Conservation (phyloP, 2,888 invertebrate species). For the Heterodera filipjevi region DNA sequence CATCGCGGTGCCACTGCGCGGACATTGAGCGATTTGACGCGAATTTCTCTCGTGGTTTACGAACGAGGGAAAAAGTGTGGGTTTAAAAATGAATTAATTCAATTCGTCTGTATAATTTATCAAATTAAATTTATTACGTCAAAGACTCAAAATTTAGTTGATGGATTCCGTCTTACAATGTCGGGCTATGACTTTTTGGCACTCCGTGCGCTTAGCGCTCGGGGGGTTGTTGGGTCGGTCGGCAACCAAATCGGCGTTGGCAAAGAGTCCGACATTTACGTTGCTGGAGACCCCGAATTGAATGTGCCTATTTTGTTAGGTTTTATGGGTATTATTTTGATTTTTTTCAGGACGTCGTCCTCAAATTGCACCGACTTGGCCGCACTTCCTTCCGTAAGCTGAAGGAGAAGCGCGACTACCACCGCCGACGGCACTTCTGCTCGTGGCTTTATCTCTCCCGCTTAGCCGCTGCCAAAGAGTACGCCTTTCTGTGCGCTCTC, state of each 20-base stretch:
- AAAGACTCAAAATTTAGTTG: conserved; percentile 74
- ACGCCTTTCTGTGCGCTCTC: conserved; percentile 89
- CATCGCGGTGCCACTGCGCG: conserved; percentile 91
- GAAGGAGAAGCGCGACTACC: conserved; percentile 94
- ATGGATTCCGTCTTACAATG: conserved; percentile 93
- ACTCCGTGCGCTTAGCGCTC: conserved; percentile 81
- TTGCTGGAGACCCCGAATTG: conserved; percentile 60
- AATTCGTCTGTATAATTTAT: neutral
- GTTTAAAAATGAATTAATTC: conserved; percentile 1
- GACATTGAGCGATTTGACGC: conserved; percentile 83
- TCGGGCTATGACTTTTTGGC: conserved; percentile 95
- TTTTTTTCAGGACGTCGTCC: conserved; percentile 76
- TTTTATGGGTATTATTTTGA: conserved; percentile 69
- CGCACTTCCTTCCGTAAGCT: conserved; percentile 93
- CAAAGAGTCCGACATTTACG: conserved; percentile 79
- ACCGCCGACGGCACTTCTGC: conserved; percentile 80
- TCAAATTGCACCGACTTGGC: conserved; percentile 83
- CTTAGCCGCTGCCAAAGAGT: conserved; percentile 94
- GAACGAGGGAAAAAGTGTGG: conserved; percentile 89
- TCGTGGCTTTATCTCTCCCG: conserved; percentile 96
- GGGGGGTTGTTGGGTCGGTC: conserved; percentile 76
- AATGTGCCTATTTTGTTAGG: too few species aligned
- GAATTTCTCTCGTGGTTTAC: conserved; percentile 86
- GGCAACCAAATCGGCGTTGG: conserved; percentile 99
- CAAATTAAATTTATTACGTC: too few species aligned